Percentiles rank a stretch among this genome's conserved stretches.
Evolutionary conservation across 2,797 vertebrate species (phyloP).

Genomic region (Myiothlypis coronata): DNA sequence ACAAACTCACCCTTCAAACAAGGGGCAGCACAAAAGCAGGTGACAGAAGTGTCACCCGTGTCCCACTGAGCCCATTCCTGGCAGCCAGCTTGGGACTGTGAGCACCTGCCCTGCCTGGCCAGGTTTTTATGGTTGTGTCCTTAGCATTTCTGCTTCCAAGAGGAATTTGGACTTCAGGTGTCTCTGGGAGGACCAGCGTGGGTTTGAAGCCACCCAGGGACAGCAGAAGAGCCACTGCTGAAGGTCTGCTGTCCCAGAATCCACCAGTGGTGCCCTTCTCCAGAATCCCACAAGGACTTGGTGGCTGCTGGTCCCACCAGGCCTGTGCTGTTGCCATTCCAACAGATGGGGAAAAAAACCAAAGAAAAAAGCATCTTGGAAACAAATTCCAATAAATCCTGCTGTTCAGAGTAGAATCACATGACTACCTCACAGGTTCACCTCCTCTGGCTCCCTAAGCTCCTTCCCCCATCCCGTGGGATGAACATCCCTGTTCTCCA

Average conservation of each 20-base stretch:
- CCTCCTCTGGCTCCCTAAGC: background rate
- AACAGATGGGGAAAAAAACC: background rate
- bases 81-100: background rate
- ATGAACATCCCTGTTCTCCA: background rate
- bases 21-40: background rate
- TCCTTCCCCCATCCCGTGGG: background rate
- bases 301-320: fast-evolving
- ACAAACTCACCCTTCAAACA: background rate
- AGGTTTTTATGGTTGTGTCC: background rate
- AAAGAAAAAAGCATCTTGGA: background rate
- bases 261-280: background rate
- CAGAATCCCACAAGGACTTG: background rate
- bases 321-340: background rate
- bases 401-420: background rate
- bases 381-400: background rate
- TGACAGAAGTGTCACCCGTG: background rate
- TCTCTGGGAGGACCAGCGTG: background rate
- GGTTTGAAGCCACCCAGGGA: background rate
- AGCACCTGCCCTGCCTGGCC: background rate
- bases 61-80: background rate
- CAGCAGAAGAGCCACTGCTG: background rate
- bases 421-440: constrained; percentile 46
- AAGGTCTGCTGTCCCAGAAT: background rate
- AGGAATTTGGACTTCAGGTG: background rate
- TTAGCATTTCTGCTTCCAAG: constrained; percentile 36